phyloP scores from a whole-genome alignment of 2,888 invertebrate genomes.

The Plusia festucae region DNA sequence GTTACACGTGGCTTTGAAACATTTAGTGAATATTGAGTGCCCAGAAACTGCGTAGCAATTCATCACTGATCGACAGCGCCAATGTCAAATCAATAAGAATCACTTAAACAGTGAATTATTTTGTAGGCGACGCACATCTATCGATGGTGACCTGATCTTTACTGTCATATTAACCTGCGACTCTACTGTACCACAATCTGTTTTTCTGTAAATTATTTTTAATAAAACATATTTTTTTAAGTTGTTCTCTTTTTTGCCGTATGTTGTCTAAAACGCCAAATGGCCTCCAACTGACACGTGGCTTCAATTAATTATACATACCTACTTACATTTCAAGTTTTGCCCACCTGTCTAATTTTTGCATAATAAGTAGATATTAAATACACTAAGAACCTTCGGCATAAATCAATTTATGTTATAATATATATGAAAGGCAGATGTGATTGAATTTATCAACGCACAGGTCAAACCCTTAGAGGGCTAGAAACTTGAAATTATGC shows the following conservation, averaged over 20 bases:
- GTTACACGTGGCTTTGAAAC: neutral
- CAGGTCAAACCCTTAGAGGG: too few relatives aligned
- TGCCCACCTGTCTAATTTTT: neutral
- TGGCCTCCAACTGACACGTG: conserved; percentile 6
- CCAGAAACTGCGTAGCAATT: conserved; percentile 60
- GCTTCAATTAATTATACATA: conserved; percentile 8
- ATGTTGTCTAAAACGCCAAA: neutral
- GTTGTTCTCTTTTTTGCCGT: too few relatives aligned
- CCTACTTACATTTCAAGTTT: neutral
- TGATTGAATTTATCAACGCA: too few relatives aligned
- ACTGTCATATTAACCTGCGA: conserved; percentile 36
- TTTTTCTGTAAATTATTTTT: too few relatives aligned
- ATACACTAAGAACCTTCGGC: neutral
- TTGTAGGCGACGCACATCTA: conserved; percentile 69
- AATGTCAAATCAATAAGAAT: conserved; percentile 82
- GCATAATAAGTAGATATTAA: neutral
- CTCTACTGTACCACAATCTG: conserved; percentile 27
- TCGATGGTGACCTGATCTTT: conserved; percentile 61
- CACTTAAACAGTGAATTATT: conserved; percentile 70
- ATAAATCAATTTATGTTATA: too few relatives aligned
- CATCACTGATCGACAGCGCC: conserved; percentile 72
- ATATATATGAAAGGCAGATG: too few relatives aligned
- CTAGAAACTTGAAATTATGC: too few relatives aligned
- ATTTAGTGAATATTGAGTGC: conserved; percentile 14
- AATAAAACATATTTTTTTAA: too few relatives aligned